Evolutionary conservation across 2,888 invertebrate species (phyloP), one percentile per base, ranked within the genome.

Genomic region (Charanyca ferruginea): DNA sequence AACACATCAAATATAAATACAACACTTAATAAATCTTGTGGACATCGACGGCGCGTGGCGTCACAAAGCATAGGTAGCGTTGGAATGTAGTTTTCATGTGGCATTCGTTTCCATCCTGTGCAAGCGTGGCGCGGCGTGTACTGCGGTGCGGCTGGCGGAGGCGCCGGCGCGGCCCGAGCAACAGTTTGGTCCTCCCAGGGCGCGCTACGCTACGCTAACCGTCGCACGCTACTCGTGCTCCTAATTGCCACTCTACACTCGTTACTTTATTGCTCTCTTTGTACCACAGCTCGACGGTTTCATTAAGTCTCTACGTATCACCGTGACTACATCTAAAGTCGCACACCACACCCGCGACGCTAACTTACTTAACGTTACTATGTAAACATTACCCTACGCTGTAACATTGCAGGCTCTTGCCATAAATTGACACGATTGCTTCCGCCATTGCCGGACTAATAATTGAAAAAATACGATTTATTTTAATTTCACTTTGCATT

Each of bases 241-340:
- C 85, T 89, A 86, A 83, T 84, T 86, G 88, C 83, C 89, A 84
- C 86, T 85, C 88, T 90, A 90, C 88, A 85, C 89, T 85, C 85
- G 85, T 90, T 91, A 91, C 86, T 88, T 93, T 94, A 94, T 94
- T 94, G 93, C 93, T 94, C 93, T 92, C 93, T 91, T 93, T 91
- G 91, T 93, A 93, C 93, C 94, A 94, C 94, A 94, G 94, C 94
- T 94, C 93, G 93, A 94, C 92, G 92, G 93, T 94, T 94, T 92
- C 93, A 91, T 91, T 93, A 93, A 94, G 94, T 94, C 93, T 94
- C 94, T 94, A 93, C 92, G 91, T 94, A 94, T 94, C 94, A 94
- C 94, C 90, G 90, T 90, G 91, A 89, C 94, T 93, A 94, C 91
- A 89, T 80, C 92, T 93, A 93, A 88, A 72, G 83, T 87, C 85